Percentiles rank a stretch among this genome's conserved stretches.
Evolutionary conservation across 2,113 vertebrate genomes (phyloP).

Genomic region (Parus major): DNA sequence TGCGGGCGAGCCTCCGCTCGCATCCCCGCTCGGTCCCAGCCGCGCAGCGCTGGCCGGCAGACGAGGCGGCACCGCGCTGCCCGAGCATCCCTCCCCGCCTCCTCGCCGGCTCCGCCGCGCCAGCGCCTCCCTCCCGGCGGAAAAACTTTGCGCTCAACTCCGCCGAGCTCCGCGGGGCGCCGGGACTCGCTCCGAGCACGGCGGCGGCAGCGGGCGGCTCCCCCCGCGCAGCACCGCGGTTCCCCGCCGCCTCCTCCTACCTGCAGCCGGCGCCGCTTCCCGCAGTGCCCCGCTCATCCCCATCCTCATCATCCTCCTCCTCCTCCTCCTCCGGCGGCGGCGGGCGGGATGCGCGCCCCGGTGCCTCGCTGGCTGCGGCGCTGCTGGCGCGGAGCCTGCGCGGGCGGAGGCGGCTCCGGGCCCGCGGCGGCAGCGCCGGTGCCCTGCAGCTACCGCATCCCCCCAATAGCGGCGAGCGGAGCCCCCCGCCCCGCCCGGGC

Average conservation of each 20-base stretch:
- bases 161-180: neutral
- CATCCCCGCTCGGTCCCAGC: slow-evolving; percentile 24
- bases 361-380: slow-evolving; percentile 19
- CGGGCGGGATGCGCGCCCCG: slow-evolving; percentile 30
- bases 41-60: neutral
- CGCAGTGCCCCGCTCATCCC: slow-evolving; percentile 62
- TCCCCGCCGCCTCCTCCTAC: slow-evolving; percentile 66
- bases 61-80: neutral
- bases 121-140: slow-evolving; percentile 15
- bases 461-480: slow-evolving; percentile 76
- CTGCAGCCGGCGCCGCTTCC: slow-evolving; percentile 64
- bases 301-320: neutral
- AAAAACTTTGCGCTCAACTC: slow-evolving; percentile 46
- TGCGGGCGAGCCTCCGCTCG: neutral
- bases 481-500: neutral
- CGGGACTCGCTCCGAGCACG: neutral
- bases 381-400: slow-evolving; percentile 50
- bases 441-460: slow-evolving; percentile 83
- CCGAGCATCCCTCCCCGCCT: slow-evolving; percentile 3
- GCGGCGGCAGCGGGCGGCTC: neutral
- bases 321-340: neutral
- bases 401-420: slow-evolving; percentile 42
- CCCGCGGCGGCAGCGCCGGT: slow-evolving; percentile 61
- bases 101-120: neutral
- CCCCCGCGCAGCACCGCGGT: neutral